Conservation (phyloP, 2,888 invertebrate genomes). For the Tipula vernalis region DNA sequence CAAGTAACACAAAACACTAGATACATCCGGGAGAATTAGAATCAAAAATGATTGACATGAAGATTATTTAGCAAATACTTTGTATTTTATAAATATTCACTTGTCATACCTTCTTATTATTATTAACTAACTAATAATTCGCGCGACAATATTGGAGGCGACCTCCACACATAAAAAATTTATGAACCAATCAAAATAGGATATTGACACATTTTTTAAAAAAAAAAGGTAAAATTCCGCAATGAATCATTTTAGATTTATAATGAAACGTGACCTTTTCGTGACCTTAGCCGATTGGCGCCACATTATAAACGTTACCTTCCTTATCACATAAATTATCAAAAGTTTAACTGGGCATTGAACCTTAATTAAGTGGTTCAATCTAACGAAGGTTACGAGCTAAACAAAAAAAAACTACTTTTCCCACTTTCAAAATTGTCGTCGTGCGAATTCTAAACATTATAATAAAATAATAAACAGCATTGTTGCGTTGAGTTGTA, state of each 20-base stretch:
- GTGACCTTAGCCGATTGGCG: background rate
- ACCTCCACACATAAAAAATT: background rate
- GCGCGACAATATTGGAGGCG: background rate
- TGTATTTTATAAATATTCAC: background rate
- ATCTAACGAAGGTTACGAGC: background rate
- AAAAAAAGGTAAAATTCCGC: background rate
- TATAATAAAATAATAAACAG: background rate
- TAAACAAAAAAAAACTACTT: background rate
- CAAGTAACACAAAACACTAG: background rate
- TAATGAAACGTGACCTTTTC: background rate
- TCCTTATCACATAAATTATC: background rate
- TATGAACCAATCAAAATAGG: background rate
- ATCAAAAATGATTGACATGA: background rate
- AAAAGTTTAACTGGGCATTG: background rate
- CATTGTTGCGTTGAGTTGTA: background rate
- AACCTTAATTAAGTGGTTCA: background rate
- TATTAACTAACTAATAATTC: background rate
- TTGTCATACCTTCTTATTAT: background rate
- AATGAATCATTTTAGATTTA: background rate
- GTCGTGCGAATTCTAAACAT: background rate
- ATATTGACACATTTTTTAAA: background rate
- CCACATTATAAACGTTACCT: background rate
- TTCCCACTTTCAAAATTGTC: background rate
- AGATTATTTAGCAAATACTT: background rate
- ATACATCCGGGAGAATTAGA: background rate